Conservation (phyloP, 35 echinoderm and acorn worm genomes). For the Ptychodera flava region DNA sequence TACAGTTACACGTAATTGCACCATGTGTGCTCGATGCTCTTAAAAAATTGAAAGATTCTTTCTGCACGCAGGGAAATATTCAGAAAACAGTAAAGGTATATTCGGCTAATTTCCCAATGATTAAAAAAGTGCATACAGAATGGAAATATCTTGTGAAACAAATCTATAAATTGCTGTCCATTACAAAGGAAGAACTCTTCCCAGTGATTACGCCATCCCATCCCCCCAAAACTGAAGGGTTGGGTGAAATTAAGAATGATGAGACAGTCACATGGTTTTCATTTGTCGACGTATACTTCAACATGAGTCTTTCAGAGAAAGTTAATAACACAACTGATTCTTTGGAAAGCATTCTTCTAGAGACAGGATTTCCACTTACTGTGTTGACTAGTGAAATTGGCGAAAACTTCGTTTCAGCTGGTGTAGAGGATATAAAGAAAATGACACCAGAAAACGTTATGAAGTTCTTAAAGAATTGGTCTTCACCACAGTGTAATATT, state of each 20-base stretch:
- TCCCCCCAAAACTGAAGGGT: neutral
- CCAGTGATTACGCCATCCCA: neutral
- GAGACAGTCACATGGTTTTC: neutral
- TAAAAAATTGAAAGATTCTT: neutral
- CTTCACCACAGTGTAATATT: neutral
- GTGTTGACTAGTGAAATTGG: neutral
- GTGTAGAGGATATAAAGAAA: neutral
- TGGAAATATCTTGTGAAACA: neutral
- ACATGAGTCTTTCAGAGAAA: neutral
- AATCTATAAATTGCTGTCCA: neutral
- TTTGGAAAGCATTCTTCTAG: neutral
- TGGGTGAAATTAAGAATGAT: neutral
- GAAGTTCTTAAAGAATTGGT: neutral
- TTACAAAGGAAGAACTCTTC: neutral
- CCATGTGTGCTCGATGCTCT: conserved; percentile 17
- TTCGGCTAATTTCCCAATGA: neutral
- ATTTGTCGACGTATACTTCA: neutral
- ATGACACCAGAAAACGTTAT: neutral
- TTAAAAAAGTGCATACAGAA: neutral
- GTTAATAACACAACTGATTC: neutral
- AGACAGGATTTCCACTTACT: neutral
- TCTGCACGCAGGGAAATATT: neutral
- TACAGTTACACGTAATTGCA: neutral
- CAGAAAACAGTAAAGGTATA: neutral
- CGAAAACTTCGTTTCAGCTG: neutral